Evolutionary conservation across 2,888 invertebrate species (phyloP).

Genomic region (Sturmia bella): DNA sequence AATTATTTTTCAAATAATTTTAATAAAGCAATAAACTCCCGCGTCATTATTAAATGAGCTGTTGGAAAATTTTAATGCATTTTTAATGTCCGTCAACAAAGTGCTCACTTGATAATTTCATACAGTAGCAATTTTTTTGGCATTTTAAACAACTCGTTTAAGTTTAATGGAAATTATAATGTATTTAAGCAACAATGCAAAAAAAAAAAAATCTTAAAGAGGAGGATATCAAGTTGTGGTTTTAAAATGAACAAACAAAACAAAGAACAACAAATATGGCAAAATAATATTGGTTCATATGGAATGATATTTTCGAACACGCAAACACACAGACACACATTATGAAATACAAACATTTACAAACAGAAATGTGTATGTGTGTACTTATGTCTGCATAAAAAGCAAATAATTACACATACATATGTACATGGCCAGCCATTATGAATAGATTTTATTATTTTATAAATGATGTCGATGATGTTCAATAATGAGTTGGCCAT

Average conservation of each 20-base stretch:
- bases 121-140: background rate
- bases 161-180: conserved; percentile 30
- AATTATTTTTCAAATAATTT: no score
- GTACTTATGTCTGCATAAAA: no score
- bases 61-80: no score
- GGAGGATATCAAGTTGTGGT: conserved; percentile 22
- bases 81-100: no score
- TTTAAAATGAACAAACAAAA: conserved; percentile 45
- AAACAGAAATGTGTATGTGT: background rate
- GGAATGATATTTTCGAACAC: conserved; percentile 41
- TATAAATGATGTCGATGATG: conserved; percentile 35
- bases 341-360: no score
- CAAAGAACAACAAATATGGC: background rate
- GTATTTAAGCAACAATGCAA: conserved; percentile 2
- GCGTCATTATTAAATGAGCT: no score
- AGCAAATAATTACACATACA: conserved; percentile 5
- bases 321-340: conserved; percentile 5
- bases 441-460: conserved; percentile 20
- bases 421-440: background rate
- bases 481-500: conserved; percentile 24
- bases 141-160: conserved; percentile 9
- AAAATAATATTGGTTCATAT: conserved; percentile 55
- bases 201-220: conserved; percentile 9
- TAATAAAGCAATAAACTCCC: no score
- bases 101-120: no score